A percentile compares a stretch with the other conserved stretches of the same genome.
Evolutionary conservation across 2,888 invertebrate species (phyloP).

Genomic region (Cheilosia vernalis): DNA sequence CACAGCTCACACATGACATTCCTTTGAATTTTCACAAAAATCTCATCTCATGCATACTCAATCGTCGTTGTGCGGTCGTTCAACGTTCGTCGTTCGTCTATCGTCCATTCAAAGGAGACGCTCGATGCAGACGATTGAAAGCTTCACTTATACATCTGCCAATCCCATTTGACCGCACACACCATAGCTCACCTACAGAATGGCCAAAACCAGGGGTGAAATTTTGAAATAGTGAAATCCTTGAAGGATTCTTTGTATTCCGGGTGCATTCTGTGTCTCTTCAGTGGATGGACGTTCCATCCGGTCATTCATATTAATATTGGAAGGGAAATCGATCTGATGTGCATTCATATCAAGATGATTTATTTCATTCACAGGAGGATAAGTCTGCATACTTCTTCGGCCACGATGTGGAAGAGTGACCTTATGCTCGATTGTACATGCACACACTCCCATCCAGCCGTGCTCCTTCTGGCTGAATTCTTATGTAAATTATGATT

Average conservation of each 20-base stretch:
- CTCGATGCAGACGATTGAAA: slow-evolving; percentile 66
- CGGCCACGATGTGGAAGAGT: slow-evolving; percentile 14
- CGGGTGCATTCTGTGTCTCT: slow-evolving; percentile 19
- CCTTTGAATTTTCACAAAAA: slow-evolving; percentile 31
- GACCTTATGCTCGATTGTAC: slow-evolving; percentile 4
- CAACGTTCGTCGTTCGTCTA: slow-evolving; percentile 2
- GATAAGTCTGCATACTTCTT: slow-evolving; percentile 31
- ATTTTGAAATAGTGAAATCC: slow-evolving; percentile 11
- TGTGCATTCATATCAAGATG: slow-evolving; percentile 72
- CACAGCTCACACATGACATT: slow-evolving; percentile 5
- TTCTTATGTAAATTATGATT: slow-evolving; percentile 69
- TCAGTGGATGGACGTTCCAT: slow-evolving; percentile 38
- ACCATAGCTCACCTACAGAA: neutral
- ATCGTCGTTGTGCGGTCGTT: neutral
- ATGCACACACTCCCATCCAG: neutral
- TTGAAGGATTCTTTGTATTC: slow-evolving; percentile 43
- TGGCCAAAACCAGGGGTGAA: neutral
- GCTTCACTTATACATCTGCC: slow-evolving; percentile 54
- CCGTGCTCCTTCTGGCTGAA: slow-evolving; percentile 20
- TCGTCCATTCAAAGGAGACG: slow-evolving; percentile 46
- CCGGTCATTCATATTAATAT: slow-evolving; percentile 72
- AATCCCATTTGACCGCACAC: slow-evolving; percentile 54
- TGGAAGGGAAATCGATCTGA: slow-evolving; percentile 70
- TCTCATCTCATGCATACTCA: slow-evolving; percentile 15
- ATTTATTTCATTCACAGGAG: slow-evolving; percentile 58